phyloP scores from a whole-genome alignment of 1,140 invertebrate species.

The Drosophila subobscura region DNA sequence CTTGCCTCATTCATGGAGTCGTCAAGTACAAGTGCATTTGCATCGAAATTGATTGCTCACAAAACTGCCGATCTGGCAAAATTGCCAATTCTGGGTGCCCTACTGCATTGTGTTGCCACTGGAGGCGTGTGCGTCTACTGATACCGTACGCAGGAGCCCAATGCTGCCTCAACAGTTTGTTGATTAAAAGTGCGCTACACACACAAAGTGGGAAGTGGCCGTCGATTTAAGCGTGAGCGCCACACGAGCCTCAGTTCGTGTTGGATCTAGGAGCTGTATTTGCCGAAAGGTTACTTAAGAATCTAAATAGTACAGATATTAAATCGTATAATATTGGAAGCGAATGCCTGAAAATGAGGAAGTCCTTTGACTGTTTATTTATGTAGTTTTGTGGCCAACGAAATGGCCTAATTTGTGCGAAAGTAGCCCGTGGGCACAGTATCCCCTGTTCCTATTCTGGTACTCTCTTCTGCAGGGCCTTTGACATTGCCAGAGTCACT shows the following conservation, averaged over 20 bases:
- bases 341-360: too few relatives aligned
- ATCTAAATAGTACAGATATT: too few relatives aligned
- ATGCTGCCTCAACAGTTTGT: conserved; percentile 74
- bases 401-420: too few relatives aligned
- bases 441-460: too few relatives aligned
- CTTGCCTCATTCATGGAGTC: conserved; percentile 75
- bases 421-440: too few relatives aligned
- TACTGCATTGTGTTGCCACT: conserved; percentile 33
- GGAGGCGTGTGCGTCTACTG: conserved; percentile 8
- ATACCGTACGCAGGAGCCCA: not conserved
- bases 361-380: too few relatives aligned
- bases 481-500: conserved; percentile 5
- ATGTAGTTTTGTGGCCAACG: too few relatives aligned
- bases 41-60: conserved; percentile 81
- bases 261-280: not conserved
- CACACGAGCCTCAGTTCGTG: conserved; percentile 2
- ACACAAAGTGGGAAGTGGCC: conserved; percentile 55
- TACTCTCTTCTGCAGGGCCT: not conserved
- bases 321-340: too few relatives aligned
- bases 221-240: conserved; percentile 39
- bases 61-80: conserved; percentile 78
- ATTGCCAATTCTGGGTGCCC: conserved; percentile 68
- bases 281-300: too few relatives aligned
- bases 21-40: conserved; percentile 82
- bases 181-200: conserved; percentile 72